These are phyloP conservation scores for Eospalax fontanierii DNA, from an alignment of 2,797 vertebrate species.

Conservation along the genomic window DNA sequence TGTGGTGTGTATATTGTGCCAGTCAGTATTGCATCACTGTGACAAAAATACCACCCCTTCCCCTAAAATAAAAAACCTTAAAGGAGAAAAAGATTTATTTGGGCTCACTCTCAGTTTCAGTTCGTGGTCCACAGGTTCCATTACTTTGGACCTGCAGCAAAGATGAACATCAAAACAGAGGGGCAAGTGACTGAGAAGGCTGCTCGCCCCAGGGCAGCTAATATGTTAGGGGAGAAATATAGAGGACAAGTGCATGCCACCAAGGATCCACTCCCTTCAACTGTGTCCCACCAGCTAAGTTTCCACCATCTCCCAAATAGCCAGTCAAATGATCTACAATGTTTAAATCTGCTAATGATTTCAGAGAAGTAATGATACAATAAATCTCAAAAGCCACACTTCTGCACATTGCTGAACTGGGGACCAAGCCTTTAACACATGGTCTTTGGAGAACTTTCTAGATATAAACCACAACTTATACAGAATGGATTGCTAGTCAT, in stretches of 20 bases:
- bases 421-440: neutral
- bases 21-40: neutral
- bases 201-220: neutral
- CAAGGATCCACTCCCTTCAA: neutral
- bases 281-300: neutral
- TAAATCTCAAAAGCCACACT: neutral
- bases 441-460: neutral
- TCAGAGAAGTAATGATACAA: neutral
- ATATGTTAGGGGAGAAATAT: neutral
- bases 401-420: neutral
- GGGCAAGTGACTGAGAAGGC: no score
- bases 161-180: neutral
- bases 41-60: neutral
- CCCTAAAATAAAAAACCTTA: neutral
- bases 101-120: neutral
- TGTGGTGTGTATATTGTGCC: neutral
- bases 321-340: neutral
- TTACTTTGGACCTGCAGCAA: neutral
- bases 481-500: neutral
- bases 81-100: neutral
- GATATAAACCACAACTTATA: neutral
- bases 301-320: neutral
- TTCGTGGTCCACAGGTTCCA: neutral
- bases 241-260: no score
- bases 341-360: neutral